A percentile compares a stretch with the other conserved stretches of the same genome.
Evolutionary conservation across 1,140 invertebrate species (phyloP).

Genomic region (Notospermus geniculatus): DNA sequence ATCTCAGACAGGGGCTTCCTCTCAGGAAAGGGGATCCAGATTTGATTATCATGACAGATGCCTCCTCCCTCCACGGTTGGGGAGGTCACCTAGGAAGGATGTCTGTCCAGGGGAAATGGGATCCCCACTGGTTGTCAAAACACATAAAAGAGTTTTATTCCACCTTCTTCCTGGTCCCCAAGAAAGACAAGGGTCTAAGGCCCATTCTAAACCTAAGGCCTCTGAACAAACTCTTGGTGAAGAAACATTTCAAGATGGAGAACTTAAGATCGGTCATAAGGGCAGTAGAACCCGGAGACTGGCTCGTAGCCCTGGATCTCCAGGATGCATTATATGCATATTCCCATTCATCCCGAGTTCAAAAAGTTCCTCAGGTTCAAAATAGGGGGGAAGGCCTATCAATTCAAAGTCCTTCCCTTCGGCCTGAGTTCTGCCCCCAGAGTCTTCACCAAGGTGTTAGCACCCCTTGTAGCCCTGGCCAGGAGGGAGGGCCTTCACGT

Average conservation of each 20-base stretch:
- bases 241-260: constrained; percentile 28
- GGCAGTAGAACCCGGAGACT: constrained; percentile 22
- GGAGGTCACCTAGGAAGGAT: too few relatives aligned
- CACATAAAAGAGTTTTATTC: too few relatives aligned
- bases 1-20: neutral
- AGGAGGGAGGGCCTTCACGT: constrained; percentile 7
- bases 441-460: constrained; percentile 17
- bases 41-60: too few relatives aligned
- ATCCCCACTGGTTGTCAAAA: too few relatives aligned
- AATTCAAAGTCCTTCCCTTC: constrained; percentile 18
- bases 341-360: constrained; percentile 20
- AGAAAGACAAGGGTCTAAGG: constrained; percentile 18
- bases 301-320: constrained; percentile 21
- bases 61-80: too few relatives aligned
- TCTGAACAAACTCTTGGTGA: constrained; percentile 16
- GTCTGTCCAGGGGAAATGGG: too few relatives aligned
- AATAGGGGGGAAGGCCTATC: constrained; percentile 11
- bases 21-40: neutral
- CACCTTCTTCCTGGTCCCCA: constrained; percentile 26
- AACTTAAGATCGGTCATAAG: constrained; percentile 22
- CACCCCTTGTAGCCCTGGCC: constrained; percentile 3
- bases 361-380: constrained; percentile 21
- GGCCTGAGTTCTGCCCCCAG: constrained; percentile 15
- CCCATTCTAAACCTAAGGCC: constrained; percentile 19
- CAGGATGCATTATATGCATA: constrained; percentile 28